Conservation (phyloP, 2,888 invertebrate species). For the Dione vanillae region DNA sequence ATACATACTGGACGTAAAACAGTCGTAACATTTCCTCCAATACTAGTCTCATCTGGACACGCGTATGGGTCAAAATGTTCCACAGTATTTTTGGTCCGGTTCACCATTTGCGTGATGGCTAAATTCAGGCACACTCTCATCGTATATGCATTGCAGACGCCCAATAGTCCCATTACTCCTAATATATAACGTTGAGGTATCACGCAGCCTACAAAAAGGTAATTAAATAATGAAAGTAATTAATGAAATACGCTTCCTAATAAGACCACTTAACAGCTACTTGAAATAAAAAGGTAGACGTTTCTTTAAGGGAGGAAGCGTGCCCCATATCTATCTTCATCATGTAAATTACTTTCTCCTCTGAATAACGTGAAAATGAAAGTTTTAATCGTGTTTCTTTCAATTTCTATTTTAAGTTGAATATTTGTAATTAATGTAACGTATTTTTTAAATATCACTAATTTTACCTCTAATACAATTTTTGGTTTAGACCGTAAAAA, state of each 20-base stretch:
- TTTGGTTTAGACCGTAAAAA: too few species aligned
- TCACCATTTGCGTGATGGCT: slow-evolving; percentile 89
- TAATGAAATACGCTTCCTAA: slow-evolving; percentile 26
- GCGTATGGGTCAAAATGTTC: slow-evolving; percentile 60
- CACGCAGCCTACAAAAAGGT: slow-evolving; percentile 74
- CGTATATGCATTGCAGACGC: slow-evolving; percentile 89
- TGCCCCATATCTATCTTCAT: slow-evolving; percentile 19
- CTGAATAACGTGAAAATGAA: background rate
- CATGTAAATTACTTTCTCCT: slow-evolving; percentile 15
- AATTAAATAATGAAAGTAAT: background rate
- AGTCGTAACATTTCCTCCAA: slow-evolving; percentile 51
- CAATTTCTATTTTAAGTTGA: too few species aligned
- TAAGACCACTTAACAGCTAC: slow-evolving; percentile 2
- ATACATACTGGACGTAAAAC: slow-evolving; percentile 64
- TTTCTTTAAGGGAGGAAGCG: background rate
- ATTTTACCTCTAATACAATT: too few species aligned
- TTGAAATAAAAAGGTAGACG: background rate
- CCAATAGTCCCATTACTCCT: slow-evolving; percentile 89
- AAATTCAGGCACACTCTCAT: slow-evolving; percentile 89
- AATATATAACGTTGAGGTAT: slow-evolving; percentile 88
- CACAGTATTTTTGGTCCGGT: slow-evolving; percentile 50
- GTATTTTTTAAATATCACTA: too few species aligned
- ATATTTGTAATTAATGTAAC: background rate
- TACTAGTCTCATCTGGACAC: slow-evolving; percentile 61
- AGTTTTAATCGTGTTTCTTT: too few species aligned